Evolutionary conservation across 2,888 invertebrate genomes (phyloP).

Genomic region (Danaus chrysippus): DNA sequence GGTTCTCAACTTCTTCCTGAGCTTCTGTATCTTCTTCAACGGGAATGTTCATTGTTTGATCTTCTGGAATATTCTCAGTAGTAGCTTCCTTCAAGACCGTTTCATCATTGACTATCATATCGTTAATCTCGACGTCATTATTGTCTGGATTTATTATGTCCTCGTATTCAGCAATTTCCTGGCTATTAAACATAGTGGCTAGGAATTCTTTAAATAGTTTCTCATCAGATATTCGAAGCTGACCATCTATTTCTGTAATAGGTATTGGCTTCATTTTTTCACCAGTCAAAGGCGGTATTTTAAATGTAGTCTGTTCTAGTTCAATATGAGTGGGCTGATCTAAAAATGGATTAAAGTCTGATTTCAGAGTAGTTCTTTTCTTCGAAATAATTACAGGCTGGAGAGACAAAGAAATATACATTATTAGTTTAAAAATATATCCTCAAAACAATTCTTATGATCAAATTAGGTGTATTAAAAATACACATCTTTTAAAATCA

Average conservation of each 20-base stretch:
- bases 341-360: conserved; percentile 8
- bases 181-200: conserved; percentile 45
- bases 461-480: too few relatives aligned
- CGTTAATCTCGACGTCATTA: conserved; percentile 4
- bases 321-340: conserved; percentile 3
- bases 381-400: conserved; percentile 41
- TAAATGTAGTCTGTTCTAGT: conserved; percentile 38
- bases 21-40: not conserved
- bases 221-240: conserved; percentile 37
- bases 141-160: conserved; percentile 21
- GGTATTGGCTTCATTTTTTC: conserved; percentile 31
- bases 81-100: conserved; percentile 8
- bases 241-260: conserved; percentile 29
- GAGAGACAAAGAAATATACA: conserved; percentile 11
- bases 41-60: not conserved
- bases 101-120: conserved; percentile 1
- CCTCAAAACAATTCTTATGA: too few relatives aligned
- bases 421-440: too few relatives aligned
- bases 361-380: conserved; percentile 38
- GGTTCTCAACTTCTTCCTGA: not conserved
- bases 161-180: conserved; percentile 40
- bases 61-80: conserved; percentile 1
- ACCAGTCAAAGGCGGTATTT: conserved; percentile 36
- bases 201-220: conserved; percentile 48
- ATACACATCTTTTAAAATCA: not conserved